Evolutionary conservation across 2,113 vertebrate genomes (phyloP), one percentile per base, ranked within the genome.

Genomic region (Coregonus clupeaformis): DNA sequence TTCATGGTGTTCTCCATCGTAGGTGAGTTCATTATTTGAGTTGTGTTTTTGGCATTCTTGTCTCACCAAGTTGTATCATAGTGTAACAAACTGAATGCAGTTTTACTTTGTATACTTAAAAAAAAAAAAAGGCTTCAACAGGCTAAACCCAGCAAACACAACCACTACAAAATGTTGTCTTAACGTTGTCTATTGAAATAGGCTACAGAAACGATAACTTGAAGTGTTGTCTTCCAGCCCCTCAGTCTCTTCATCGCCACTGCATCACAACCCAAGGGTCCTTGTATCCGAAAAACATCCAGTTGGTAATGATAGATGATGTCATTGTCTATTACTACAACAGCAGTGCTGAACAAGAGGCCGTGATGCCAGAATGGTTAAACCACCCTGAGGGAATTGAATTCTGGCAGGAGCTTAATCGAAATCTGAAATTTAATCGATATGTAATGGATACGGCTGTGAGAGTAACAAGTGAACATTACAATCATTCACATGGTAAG

Each of bases 401-500:
- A 6, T 29, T 77, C 49, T n/a, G n/a, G n/a, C n/a, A n/a, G n/a
- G n/a, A n/a, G n/a, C n/a, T n/a, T n/a, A n/a, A n/a, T n/a, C n/a
- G n/a, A n/a, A n/a, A n/a, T n/a, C n/a, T 77, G n/a, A 68, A 68
- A 20, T 68, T 42, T 36, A 77, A 77, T 57, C 63, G 64, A 25
- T 27, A 57, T 42, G 52, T 77, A 25, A 77, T 77, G 76, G 62
- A 67, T 12, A n/a, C n/a, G 18, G 75, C 69, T 14, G 62, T 77
- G 6, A 65, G 25, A 70, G n/a, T 77, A 13, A 77, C 75, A 36
- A 63, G 68, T 24, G 49, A 66, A 25, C 62, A 45, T 65, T 77
- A 72, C 76, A 77, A 77, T 27, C 70, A 72, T 68, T 72, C 64
- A n/a, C 47, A 68, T n/a, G 69, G 69, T 72, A 72, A 47, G 57